Evolutionary conservation across 2,797 vertebrate genomes (phyloP).

Genomic region (Trachops cirrhosus): DNA sequence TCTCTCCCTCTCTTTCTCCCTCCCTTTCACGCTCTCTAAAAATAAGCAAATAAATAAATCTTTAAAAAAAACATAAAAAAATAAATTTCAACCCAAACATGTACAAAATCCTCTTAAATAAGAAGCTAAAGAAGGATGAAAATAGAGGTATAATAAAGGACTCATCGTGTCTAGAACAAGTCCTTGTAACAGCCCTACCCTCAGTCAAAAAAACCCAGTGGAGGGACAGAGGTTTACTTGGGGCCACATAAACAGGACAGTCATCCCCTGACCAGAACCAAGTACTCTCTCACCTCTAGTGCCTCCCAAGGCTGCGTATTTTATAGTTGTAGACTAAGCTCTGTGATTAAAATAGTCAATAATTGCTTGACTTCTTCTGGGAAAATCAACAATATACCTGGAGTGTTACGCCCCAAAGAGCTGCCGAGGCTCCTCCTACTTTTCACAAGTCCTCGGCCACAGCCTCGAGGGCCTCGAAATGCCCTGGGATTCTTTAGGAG

Average conservation of each 20-base stretch:
- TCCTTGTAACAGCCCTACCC: background rate
- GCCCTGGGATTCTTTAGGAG: background rate
- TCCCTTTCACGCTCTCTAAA: too few relatives aligned
- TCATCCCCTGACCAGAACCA: background rate
- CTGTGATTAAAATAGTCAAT: background rate
- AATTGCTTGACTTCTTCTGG: background rate
- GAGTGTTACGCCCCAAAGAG: background rate
- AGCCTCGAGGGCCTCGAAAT: background rate
- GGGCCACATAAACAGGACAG: background rate
- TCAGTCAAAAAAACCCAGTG: background rate
- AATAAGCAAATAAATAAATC: too few relatives aligned
- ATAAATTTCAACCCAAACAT: background rate
- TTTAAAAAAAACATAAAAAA: too few relatives aligned
- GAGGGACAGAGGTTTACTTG: background rate
- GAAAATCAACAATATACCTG: background rate
- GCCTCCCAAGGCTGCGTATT: background rate
- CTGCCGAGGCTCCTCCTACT: background rate
- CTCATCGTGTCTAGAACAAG: background rate
- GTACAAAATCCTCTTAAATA: background rate
- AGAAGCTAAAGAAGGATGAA: slow-evolving; percentile 4
- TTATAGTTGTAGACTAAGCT: background rate
- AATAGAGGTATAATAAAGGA: background rate
- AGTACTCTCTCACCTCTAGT: background rate
- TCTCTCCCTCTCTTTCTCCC: too few relatives aligned
- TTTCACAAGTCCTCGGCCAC: background rate